phyloP scores from a whole-genome alignment of 2,113 vertebrate genomes.

The Equus quagga region DNA sequence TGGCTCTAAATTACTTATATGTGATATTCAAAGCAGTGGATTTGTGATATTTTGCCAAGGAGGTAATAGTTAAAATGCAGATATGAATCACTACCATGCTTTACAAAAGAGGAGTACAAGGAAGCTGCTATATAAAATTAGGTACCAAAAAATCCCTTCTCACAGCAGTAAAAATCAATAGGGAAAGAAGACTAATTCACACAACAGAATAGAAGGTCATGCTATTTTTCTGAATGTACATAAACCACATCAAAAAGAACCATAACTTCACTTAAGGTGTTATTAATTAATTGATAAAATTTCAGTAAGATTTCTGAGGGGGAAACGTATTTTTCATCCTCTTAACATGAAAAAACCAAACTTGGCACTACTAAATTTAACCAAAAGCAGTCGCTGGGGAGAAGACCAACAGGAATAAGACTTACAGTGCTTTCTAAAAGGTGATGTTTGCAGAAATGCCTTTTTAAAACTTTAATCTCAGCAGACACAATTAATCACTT shows the following conservation, averaged over 20 bases:
- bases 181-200: not conserved
- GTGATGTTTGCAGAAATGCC: not conserved
- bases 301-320: not conserved
- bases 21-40: conserved; percentile 9
- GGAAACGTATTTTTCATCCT: not conserved
- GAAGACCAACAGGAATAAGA: not conserved
- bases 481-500: not conserved
- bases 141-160: conserved; percentile 9
- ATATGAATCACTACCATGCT: conserved; percentile 46
- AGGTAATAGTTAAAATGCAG: conserved; percentile 52
- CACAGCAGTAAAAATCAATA: conserved; percentile 45
- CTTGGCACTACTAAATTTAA: not conserved
- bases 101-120: not conserved
- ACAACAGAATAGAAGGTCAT: not conserved
- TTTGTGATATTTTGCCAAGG: conserved; percentile 17
- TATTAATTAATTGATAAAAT: not conserved
- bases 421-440: not conserved
- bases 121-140: conserved; percentile 29
- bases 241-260: conserved; percentile 43
- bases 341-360: not conserved
- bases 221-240: conserved; percentile 34
- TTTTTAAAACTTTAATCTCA: conserved; percentile 39
- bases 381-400: not conserved
- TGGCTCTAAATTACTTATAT: conserved; percentile 10
- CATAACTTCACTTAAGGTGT: conserved; percentile 3